Percentiles rank a stretch among this genome's conserved stretches.
These are phyloP conservation scores for Drosophila leontia DNA, from an alignment of 1,140 invertebrate species.

Conservation along the genomic window DNA sequence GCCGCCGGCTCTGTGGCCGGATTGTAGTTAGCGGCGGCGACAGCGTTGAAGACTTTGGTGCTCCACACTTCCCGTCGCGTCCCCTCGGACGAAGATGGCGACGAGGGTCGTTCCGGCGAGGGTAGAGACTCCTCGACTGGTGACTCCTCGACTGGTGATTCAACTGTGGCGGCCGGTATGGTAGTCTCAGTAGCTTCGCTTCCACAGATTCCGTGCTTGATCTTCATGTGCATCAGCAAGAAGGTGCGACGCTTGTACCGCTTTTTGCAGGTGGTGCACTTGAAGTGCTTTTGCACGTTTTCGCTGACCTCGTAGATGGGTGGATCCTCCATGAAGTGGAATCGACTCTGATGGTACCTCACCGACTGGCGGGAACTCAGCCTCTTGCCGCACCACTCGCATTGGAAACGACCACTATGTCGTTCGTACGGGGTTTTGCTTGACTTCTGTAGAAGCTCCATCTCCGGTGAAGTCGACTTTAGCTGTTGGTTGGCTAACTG, in stretches of 20 bases:
- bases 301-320: background rate
- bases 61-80: conserved; percentile 25
- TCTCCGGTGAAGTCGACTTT: no score
- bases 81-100: background rate
- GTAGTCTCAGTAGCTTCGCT: background rate
- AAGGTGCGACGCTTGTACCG: conserved; percentile 30
- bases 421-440: no score
- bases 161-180: background rate
- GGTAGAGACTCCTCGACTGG: background rate
- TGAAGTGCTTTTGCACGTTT: background rate
- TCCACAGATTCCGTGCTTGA: conserved; percentile 22
- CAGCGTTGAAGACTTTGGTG: conserved; percentile 41
- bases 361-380: conserved; percentile 24
- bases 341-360: conserved; percentile 12
- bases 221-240: conserved; percentile 34
- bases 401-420: conserved; percentile 3
- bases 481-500: background rate
- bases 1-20: conserved; percentile 34
- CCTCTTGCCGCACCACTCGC: conserved; percentile 13
- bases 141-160: background rate
- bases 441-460: background rate
- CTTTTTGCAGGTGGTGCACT: conserved; percentile 37
- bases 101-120: background rate
- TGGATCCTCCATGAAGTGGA: background rate
- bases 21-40: conserved; percentile 54